phyloP scores from a whole-genome alignment of 2,113 vertebrate species.

The Sylvicapra grimmia region DNA sequence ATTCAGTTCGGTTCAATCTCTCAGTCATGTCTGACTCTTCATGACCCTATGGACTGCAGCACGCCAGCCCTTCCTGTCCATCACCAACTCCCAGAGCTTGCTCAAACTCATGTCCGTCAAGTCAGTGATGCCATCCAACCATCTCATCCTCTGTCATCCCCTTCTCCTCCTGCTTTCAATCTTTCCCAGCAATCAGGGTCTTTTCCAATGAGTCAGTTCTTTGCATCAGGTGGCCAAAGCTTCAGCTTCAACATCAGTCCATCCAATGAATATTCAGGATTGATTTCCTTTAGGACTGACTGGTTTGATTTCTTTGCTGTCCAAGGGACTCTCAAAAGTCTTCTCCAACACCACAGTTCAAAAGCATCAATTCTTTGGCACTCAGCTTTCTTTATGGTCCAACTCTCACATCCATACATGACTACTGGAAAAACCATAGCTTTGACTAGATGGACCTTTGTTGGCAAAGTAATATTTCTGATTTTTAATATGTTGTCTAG shows the following conservation, averaged over 20 bases:
- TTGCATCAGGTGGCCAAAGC: neutral
- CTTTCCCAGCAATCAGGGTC: neutral
- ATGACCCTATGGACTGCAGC: neutral
- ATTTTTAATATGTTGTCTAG: neutral
- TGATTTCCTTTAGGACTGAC: neutral
- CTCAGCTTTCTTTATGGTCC: neutral
- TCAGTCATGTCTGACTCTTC: neutral
- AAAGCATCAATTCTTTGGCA: neutral
- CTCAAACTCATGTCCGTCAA: neutral
- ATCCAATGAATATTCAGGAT: neutral
- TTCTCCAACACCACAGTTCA: neutral
- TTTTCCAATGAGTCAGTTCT: neutral
- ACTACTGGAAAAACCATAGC: neutral
- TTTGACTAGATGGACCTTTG: neutral
- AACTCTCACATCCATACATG: neutral
- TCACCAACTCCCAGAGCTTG: neutral
- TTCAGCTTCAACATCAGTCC: neutral
- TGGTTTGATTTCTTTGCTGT: neutral
- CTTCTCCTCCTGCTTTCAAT: neutral
- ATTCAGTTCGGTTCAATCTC: neutral
- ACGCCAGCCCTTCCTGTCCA: neutral
- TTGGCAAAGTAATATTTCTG: neutral
- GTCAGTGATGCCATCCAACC: neutral
- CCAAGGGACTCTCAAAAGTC: neutral
- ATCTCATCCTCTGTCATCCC: neutral